phyloP scores from a whole-genome alignment of 2,113 vertebrate genomes.

The Shinisaurus crocodilurus region DNA sequence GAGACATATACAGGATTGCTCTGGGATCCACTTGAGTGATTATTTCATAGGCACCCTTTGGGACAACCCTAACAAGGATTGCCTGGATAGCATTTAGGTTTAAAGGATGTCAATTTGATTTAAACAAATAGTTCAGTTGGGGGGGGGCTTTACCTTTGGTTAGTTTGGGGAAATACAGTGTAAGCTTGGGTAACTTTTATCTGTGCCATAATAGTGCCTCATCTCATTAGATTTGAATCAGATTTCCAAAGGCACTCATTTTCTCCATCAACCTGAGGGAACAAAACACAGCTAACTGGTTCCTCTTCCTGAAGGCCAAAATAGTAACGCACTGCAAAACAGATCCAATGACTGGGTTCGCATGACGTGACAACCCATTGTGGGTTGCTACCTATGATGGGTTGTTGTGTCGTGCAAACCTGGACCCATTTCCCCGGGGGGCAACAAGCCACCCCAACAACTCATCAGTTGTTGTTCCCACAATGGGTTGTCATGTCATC shows the following conservation, averaged over 20 bases:
- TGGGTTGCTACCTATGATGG: too few relatives aligned
- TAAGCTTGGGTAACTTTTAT: neutral
- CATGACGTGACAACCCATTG: too few relatives aligned
- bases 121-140: neutral
- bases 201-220: neutral
- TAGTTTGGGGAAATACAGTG: neutral
- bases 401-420: too few relatives aligned
- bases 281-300: neutral
- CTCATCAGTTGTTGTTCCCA: too few relatives aligned
- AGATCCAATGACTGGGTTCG: neutral
- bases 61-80: neutral
- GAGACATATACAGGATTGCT: neutral
- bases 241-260: neutral
- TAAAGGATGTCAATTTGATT: neutral
- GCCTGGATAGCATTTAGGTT: too few relatives aligned
- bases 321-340: neutral
- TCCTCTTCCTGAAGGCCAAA: neutral
- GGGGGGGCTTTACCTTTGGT: neutral
- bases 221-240: neutral
- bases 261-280: neutral
- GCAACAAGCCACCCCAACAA: too few relatives aligned
- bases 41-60: neutral
- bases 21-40: neutral
- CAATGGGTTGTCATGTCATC: too few relatives aligned
- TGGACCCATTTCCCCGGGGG: too few relatives aligned